Evolutionary conservation across 2,888 invertebrate species (phyloP), one percentile per base, ranked within the genome.

Genomic region (Megamerina dolium): DNA sequence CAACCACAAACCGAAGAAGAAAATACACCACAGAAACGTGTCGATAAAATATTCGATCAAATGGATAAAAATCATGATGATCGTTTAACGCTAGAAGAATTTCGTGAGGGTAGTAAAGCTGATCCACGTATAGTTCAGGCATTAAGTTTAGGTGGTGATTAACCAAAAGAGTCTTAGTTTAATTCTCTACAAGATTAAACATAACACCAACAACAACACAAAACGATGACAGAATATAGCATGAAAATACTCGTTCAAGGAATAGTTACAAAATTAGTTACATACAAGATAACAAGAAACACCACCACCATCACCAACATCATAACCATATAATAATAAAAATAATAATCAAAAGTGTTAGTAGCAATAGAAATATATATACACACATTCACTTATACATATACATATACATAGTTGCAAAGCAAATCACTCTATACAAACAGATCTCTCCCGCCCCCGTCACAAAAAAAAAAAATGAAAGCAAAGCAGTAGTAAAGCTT

Each of bases 31-130:
- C 89, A 94, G 71, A 92, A 92, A 70, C 80, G 94, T 64, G 94
- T 95, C 52, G 93, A 95, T 75, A 91, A 93, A 74, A 95, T 96
- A 69, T 96, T 95, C 76, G 91, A 93, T 72, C 93, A 94, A 71
- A 93, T 95, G 94, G 95, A 96, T 75, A 95, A 88, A 77, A 94
- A 96, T 72, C 92, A 94, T 74, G 95, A 96, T 73, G 93, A 95
- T 74, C 83, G 88, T 60, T 78, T 96, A 58, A 94, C 94, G 33
- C 78, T 95, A 58, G 96, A 96, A 64, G 94, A 96, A 73, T 94
- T 94, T 77, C 83, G 93, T 61, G 94, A 95, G 75, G 95, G 95
- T 55, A 93, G 93, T 73, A 95, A 95, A 75, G 93, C 93, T 33
- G 95, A 95, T 73, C 94, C 95, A 10, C 82, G 93, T 68, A 96